Base-by-base conservation (phyloP, 2,888 invertebrate species). In the Strigamia maritima region DNA sequence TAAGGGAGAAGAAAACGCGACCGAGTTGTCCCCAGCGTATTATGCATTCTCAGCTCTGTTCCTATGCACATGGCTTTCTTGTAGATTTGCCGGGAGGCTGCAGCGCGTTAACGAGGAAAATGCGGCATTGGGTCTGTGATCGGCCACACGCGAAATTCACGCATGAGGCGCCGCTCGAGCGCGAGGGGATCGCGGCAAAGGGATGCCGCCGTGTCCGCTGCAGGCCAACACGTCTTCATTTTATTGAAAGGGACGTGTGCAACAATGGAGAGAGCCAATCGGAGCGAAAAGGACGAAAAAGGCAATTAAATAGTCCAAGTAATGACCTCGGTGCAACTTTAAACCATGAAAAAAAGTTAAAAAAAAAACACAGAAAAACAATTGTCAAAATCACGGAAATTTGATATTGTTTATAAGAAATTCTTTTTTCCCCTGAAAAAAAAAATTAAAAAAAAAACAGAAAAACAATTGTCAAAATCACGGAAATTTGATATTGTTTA, bases 71-170 rank as follows among this genome's bases (percentile, higher is more conserved):
- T 12, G 28, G 26, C 14, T 70, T 70, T 70, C 70, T 70, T 70
- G 28, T 14, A 28, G 26, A 10, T 70, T 70, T 26, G 70, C 70
- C 70, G 70, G 26, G 6, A 70, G 70, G 70, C 28, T 28, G 70
- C 28, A 70, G 70, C 70, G 70, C 70, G 70, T 70, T 70, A 70
- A 70, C 70, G 70, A 70, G 70, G 70, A 70, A 35, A 70, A 70
- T 28, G 70, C 70, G 70, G 70, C 70, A 70, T 70, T 19, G 70
- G 70, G 70, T 70, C 70, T 70, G 70, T 70, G 70, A 70, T 70
- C 70, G 70, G 70, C 70, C 70, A 70, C 70, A 70, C 70, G 70
- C 70, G 70, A 70, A 70, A 70, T 70, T 70, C 70, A 70, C 70
- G 70, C 70, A 70, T 70, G 70, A 70, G 70, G 70, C 70, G 70